Evolutionary conservation across 2,113 vertebrate genomes (phyloP).

Genomic region (Turdus rufiventris): DNA sequence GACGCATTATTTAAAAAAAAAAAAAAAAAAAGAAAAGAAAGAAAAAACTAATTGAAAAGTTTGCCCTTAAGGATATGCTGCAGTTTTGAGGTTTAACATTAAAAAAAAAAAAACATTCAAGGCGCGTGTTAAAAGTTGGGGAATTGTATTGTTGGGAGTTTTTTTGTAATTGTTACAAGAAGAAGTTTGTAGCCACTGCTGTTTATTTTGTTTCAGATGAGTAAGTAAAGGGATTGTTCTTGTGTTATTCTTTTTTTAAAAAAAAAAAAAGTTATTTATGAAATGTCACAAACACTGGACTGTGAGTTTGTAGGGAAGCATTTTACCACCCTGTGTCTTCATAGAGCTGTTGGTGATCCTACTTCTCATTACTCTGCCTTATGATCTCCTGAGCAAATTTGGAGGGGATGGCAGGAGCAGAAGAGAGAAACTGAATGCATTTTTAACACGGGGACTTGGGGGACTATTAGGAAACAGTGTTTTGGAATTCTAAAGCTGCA

Average conservation of each 20-base stretch:
- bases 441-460: neutral
- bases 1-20: conserved; percentile 77
- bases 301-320: conserved; percentile 81
- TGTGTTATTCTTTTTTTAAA: conserved; percentile 74
- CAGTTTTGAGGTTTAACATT: conserved; percentile 81
- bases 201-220: conserved; percentile 86
- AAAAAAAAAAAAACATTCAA: conserved; percentile 60
- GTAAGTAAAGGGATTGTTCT: conserved; percentile 87
- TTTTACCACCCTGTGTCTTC: conserved; percentile 81
- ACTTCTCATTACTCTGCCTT: conserved; percentile 68
- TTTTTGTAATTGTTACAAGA: conserved; percentile 85
- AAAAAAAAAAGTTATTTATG: conserved; percentile 78
- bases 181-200: conserved; percentile 87
- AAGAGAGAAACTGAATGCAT: neutral
- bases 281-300: conserved; percentile 88
- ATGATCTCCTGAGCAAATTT: conserved; percentile 52
- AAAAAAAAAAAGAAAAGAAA: conserved; percentile 68
- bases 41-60: conserved; percentile 83
- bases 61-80: conserved; percentile 89
- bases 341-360: conserved; percentile 75
- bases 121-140: conserved; percentile 81
- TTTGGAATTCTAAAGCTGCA: conserved; percentile 31
- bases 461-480: conserved; percentile 32
- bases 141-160: conserved; percentile 83
- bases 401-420: neutral